Base-by-base conservation (phyloP, 92 coral and sea anemone species). In the Zoanthus sansibaricus region DNA sequence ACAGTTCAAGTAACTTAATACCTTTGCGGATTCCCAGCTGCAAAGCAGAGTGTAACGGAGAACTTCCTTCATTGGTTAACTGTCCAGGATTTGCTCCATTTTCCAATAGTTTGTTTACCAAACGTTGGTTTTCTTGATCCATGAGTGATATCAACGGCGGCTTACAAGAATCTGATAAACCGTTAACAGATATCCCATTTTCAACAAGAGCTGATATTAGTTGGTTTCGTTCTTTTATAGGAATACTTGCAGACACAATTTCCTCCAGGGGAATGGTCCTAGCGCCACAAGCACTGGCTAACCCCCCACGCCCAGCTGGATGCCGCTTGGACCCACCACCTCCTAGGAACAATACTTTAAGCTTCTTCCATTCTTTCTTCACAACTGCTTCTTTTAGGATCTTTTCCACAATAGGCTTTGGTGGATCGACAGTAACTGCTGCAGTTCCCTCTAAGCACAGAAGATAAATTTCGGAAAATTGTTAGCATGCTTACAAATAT, bases 311-410 rank as follows among this genome's bases (percentile, higher is more conserved):
- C 54, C 93, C 92, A 25, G 86, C 47, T 55, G 83, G 68, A 82
- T 75, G 80, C 15, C 89, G 78, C 33, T 86, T 64, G n/a, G 94
- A 79, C 44, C 97, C 98, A 83, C 98, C 98, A 37, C 96, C 95
- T 59, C 96, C 98, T 14, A 94, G 86, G 80, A 92, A 90, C 31
- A 94, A 84, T 0, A 96, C 88, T 55, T 92, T 91, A 17, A 96
- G 71, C 76, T 72, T 79, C 30, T 93, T 93, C 98, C 98, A 96
- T 44, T 96, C 82, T 31, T 68, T 84, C 59, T 77, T 78, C 54
- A 82, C 9, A 5, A 90, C 90, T 37, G 88, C 89, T 56, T 87
- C 82, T 18, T 48, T 88, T 25, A 88, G 67, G 73, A 90, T 70
- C 45, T 79, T 75, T 13, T 55, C 66, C 20, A 96, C 47, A 31